These are phyloP conservation scores for Parauchenoglanis punctatus DNA, from an alignment of 2,797 vertebrate genomes.

Conservation along the genomic window DNA sequence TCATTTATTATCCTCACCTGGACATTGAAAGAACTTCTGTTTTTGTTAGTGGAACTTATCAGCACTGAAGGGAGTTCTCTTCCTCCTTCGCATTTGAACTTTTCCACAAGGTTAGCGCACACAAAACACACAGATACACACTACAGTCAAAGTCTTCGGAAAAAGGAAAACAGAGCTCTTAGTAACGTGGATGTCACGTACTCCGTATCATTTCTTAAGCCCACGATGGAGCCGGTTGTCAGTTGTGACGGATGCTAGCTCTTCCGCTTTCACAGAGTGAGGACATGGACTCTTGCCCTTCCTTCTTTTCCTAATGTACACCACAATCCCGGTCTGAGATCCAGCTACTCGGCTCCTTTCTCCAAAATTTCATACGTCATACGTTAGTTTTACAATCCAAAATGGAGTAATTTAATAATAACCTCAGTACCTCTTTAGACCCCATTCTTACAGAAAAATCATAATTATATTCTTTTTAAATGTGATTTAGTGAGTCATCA, in stretches of 20 bases:
- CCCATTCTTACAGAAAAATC: background rate
- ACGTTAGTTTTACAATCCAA: background rate
- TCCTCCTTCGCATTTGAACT: constrained; percentile 34
- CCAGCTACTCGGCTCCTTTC: constrained; percentile 34
- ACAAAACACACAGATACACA: background rate
- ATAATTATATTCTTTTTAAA: background rate
- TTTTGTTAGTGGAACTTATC: constrained; percentile 46
- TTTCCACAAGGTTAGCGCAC: constrained; percentile 27
- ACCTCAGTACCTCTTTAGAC: background rate
- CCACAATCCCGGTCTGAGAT: constrained; percentile 49
- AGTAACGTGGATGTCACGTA: constrained; percentile 47
- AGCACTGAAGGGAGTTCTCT: constrained; percentile 30
- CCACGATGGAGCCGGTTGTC: constrained; percentile 55
- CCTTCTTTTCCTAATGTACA: constrained; percentile 49
- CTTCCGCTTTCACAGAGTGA: constrained; percentile 58
- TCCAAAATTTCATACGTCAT: constrained; percentile 59
- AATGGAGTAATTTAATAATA: background rate
- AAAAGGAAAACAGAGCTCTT: constrained; percentile 38
- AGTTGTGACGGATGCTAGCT: constrained; percentile 59
- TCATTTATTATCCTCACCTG: constrained; percentile 36
- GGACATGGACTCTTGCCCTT: constrained; percentile 61
- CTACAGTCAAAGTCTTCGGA: constrained; percentile 19
- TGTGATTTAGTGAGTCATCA: background rate
- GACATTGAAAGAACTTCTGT: constrained; percentile 27
- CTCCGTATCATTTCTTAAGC: constrained; percentile 49